Percentiles rank a stretch among this genome's conserved stretches.
phyloP scores from a whole-genome alignment of 2,888 invertebrate genomes.

The Steromphala cineraria region DNA sequence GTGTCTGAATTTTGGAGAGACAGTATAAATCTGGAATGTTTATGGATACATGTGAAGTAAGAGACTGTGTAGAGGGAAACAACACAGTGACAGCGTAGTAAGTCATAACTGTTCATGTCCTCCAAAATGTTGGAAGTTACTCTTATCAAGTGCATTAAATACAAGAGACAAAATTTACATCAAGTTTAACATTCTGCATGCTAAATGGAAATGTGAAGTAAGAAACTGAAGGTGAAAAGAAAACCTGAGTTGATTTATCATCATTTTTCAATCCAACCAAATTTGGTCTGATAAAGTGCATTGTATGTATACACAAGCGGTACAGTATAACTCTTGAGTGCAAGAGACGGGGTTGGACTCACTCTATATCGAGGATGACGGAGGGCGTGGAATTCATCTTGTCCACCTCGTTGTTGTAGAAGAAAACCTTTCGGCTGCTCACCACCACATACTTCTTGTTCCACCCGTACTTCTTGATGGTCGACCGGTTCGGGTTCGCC shows the following conservation, averaged over 20 bases:
- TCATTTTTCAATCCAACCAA: background rate
- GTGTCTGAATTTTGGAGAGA: too few species aligned
- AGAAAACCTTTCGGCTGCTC: constrained; percentile 96
- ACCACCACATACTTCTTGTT: constrained; percentile 97
- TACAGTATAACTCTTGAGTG: background rate
- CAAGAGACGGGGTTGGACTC: constrained; percentile 67
- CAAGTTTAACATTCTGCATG: background rate
- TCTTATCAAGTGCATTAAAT: too few species aligned
- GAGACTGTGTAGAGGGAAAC: too few species aligned
- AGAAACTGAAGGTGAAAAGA: background rate
- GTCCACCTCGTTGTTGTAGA: constrained; percentile 93
- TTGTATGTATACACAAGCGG: background rate
- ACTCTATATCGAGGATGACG: constrained; percentile 96
- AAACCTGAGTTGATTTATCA: background rate
- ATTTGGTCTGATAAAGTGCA: background rate
- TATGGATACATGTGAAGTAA: too few species aligned
- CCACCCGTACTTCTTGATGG: constrained; percentile 96
- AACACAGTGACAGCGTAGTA: background rate
- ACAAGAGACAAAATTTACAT: too few species aligned
- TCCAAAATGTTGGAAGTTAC: background rate
- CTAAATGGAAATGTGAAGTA: background rate
- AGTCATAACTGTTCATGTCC: background rate
- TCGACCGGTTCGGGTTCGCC: constrained; percentile 95
- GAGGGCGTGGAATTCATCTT: constrained; percentile 96
- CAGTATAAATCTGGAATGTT: too few species aligned